Evolutionary conservation across 2,797 vertebrate species (phyloP), one percentile per base, ranked within the genome.

Genomic region (Decapterus maruadsi): DNA sequence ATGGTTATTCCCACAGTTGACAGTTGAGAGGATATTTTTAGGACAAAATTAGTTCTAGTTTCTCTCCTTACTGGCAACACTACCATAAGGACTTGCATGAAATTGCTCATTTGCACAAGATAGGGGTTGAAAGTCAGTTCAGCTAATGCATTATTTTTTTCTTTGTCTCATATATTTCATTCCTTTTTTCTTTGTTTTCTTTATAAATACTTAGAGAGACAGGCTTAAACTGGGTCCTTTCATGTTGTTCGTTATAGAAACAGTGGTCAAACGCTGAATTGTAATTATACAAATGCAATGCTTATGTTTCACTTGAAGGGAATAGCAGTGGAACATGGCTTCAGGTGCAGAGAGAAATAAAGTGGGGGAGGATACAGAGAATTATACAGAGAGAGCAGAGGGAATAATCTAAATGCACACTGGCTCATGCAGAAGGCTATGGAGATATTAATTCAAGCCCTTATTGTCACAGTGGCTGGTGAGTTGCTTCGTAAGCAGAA

Each of bases 401-500:
- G 22, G 63, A 76, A 73, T 77, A 61, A 68, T 82, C 29, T 70
- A 54, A 82, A 82, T 63, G 72, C 62, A 6, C 56, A 69, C 10
- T 58, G 46, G 73, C 77, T 81, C 66, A 62, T 89, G 78, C 57
- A 78, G 57, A 81, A 60, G 59, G 22, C 58, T 58, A 68, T 20
- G 36, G 57, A 66, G 48, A 82, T 89, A 85, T 87, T 89, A 83
- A 92, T 81, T 72, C 54, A 63, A 77, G 77, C 57, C 73, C 84
- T 82, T 87, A 80, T 87, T 92, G 82, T 93, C 91, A 92, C 94
- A 94, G 91, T 93, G 95, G 92, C 93, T 70, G 87, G 87, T 88
- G 89, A 96, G 87, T 90, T 90, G 92, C 89, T 91, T 92, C 87
- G 78, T 93, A 94, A 95, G 87, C 91, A 92, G 92, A 93, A 90